phyloP scores from a whole-genome alignment of 1,140 invertebrate genomes.

The Drosophila cardini region DNA sequence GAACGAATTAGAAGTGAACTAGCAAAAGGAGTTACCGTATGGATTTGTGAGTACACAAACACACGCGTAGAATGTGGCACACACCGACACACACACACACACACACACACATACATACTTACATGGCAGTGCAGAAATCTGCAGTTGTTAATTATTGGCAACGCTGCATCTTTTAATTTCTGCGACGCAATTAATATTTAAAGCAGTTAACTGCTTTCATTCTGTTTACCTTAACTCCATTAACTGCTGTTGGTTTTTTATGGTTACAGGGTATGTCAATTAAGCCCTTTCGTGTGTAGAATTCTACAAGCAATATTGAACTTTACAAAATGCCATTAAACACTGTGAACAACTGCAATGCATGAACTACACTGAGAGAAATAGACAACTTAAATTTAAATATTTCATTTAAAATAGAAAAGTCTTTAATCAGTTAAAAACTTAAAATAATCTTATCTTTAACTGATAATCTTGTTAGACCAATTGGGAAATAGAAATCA shows the following conservation, averaged over 20 bases:
- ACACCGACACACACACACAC: neutral
- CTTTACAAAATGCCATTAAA: conserved; percentile 2
- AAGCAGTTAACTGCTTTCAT: neutral
- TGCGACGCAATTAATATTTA: neutral
- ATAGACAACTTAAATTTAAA: too few species aligned
- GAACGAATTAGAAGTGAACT: too few species aligned
- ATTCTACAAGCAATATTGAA: neutral
- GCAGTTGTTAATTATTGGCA: conserved; percentile 1
- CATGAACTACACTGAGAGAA: neutral
- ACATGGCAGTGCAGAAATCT: neutral
- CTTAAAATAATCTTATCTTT: too few species aligned
- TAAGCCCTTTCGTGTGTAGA: neutral
- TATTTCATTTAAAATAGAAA: too few species aligned
- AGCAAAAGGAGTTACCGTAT: too few species aligned
- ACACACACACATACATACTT: neutral
- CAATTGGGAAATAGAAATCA: too few species aligned
- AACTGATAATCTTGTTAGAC: too few species aligned
- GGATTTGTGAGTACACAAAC: too few species aligned
- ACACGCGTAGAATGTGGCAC: neutral
- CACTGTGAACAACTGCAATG: neutral
- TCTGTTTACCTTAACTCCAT: neutral
- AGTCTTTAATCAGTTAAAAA: too few species aligned
- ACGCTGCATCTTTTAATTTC: conserved; percentile 3
- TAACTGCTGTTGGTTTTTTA: neutral
- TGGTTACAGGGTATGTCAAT: conserved; percentile 11